Percentiles rank a stretch among this genome's conserved stretches.
Conservation (phyloP, 2,113 vertebrate genomes). For the Ciconia boyciana region DNA sequence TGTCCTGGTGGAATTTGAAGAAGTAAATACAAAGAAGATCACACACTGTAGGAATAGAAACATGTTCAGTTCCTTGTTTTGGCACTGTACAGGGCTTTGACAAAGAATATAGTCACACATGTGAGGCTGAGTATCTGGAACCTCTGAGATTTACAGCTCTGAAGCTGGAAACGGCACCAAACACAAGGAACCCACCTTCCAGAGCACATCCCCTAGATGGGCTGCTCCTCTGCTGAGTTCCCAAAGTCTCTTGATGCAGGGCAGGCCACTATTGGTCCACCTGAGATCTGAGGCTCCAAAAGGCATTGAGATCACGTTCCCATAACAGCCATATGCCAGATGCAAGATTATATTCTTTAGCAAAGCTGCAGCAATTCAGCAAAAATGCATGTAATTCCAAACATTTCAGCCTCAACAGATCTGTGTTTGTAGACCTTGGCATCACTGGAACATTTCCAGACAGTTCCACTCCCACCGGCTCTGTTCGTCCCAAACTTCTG, state of each 20-base stretch:
- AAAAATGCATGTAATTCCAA: slow-evolving; percentile 51
- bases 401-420: slow-evolving; percentile 13
- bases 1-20: background rate
- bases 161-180: background rate
- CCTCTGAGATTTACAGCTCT: background rate
- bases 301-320: background rate
- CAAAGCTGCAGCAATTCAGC: slow-evolving; percentile 15
- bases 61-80: background rate
- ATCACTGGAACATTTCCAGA: slow-evolving; percentile 29
- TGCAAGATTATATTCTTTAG: slow-evolving; percentile 26
- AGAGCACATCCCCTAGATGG: background rate
- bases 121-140: background rate
- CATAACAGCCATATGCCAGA: slow-evolving; percentile 23
- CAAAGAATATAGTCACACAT: background rate
- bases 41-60: background rate
- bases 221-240: background rate
- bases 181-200: background rate
- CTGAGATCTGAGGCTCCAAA: background rate
- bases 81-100: background rate
- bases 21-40: background rate
- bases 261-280: background rate
- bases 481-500: background rate
- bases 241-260: background rate
- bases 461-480: background rate
- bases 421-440: slow-evolving; percentile 12